Conservation (phyloP, 35 echinoderm and acorn worm genomes). For the Eucidaris tribuloides region DNA sequence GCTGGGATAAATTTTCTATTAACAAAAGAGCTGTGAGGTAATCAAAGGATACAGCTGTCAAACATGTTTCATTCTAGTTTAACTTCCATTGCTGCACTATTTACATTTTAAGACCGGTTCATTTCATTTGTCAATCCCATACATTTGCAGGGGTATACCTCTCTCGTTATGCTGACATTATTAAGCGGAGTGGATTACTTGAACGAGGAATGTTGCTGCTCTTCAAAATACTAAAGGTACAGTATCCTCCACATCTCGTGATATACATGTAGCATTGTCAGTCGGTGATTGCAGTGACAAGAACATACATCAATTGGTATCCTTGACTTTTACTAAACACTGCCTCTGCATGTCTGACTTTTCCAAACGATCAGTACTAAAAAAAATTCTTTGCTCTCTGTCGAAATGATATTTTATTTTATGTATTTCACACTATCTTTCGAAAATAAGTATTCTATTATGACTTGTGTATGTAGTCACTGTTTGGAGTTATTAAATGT, state of each 20-base stretch:
- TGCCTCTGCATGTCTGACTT: neutral
- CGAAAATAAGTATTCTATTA: no score
- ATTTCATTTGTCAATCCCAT: neutral
- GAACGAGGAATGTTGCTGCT: neutral
- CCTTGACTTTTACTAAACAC: neutral
- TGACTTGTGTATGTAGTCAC: no score
- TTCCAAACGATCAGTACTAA: neutral
- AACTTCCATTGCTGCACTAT: neutral
- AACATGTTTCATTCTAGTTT: neutral
- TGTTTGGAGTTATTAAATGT: no score
- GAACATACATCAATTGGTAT: neutral
- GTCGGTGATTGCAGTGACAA: no score
- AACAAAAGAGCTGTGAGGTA: neutral
- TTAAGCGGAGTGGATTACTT: neutral
- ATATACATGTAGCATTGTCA: no score
- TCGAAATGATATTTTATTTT: neutral
- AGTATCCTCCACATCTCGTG: no score
- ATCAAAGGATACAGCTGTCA: neutral
- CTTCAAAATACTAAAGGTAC: conserved; percentile 8
- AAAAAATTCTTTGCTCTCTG: neutral
- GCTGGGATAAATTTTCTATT: neutral
- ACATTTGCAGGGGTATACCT: conserved; percentile 14
- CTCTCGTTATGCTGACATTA: conserved; percentile 9
- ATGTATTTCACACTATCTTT: no score
- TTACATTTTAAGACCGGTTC: neutral